Evolutionary conservation across 2,113 vertebrate genomes (phyloP), one percentile per base, ranked within the genome.

Genomic region (Syngnathus scovelli): DNA sequence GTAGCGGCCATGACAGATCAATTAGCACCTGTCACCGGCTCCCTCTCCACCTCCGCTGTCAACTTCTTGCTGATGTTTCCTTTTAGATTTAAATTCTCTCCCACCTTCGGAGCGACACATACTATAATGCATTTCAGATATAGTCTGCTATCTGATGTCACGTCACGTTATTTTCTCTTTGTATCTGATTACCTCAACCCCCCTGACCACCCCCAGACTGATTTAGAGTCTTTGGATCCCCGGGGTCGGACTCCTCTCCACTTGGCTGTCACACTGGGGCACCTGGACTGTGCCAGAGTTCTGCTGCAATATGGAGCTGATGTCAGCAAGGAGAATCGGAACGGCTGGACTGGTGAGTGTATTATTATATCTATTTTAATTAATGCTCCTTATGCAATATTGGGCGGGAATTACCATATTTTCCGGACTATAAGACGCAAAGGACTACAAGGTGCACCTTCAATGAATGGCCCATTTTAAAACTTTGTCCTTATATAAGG

Each of bases 241-340:
- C 92, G 95, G 7, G 96, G 97, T 5, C 93, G 97, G 70, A 98
- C 96, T 44, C 94, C 97, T 1, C 89, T 99, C 67, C 97, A 99
- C 86, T 89, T 98, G 78, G 95, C 96, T 38, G 95, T 97, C 77
- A 98, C 96, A 0, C 85, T 99, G 81, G 94, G 93, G 48, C 91
- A 96, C 85, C 89, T 98, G 5, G 96, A 98, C 60, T 98, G 95
- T 19, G 93, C 95, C 61, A 89, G 91, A 39, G 91, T 96, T 71
- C 91, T 99, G 78, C 89, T 99, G 74, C 92, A 94, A 27, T 93
- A 95, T 23, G 96, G 95, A 0, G 96, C 96, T 0, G 94, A 98
- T 0, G 94, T 98, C 72, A 92, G 93, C 91, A 97, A 95, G 83
- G 94, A 98, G 86, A 99, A 99, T 85, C 91, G 92, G 86, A 98